phyloP scores from a whole-genome alignment of 2,888 invertebrate species.

The Busseola fusca region DNA sequence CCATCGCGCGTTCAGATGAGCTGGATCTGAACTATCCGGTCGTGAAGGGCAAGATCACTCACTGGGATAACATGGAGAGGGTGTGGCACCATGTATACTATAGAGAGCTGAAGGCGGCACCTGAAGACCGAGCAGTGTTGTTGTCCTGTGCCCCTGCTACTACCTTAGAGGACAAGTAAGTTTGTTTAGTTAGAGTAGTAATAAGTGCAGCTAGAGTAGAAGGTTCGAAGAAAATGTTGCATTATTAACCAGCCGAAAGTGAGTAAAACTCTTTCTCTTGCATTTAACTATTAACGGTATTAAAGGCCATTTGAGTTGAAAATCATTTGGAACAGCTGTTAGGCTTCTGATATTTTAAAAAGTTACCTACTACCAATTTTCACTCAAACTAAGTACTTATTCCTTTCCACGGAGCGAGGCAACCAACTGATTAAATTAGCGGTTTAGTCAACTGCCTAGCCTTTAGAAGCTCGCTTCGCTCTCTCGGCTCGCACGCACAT shows the following conservation, averaged over 20 bases:
- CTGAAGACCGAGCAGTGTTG: slow-evolving; percentile 79
- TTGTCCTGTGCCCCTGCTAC: slow-evolving; percentile 68
- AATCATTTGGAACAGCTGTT: background rate
- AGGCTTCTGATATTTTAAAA: background rate
- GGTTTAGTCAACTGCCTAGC: too few species aligned
- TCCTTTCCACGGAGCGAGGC: background rate
- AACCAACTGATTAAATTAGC: background rate
- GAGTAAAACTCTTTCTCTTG: background rate
- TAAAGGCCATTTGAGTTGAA: background rate
- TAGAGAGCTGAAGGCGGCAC: slow-evolving; percentile 80
- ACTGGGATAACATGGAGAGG: slow-evolving; percentile 85
- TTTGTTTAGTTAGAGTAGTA: background rate
- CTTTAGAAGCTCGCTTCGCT: too few species aligned
- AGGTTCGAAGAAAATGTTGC: background rate
- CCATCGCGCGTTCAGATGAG: slow-evolving; percentile 66
- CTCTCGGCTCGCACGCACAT: too few species aligned
- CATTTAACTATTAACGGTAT: background rate
- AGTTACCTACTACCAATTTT: too few species aligned
- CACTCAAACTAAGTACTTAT: background rate
- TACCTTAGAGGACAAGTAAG: slow-evolving; percentile 78
- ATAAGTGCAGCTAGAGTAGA: background rate
- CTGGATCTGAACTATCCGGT: slow-evolving; percentile 74
- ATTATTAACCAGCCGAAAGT: background rate
- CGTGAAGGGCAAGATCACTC: slow-evolving; percentile 71
- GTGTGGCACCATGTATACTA: slow-evolving; percentile 82